Base-by-base conservation (phyloP, 2,113 vertebrate species). In the Triplophysa siluroides region DNA sequence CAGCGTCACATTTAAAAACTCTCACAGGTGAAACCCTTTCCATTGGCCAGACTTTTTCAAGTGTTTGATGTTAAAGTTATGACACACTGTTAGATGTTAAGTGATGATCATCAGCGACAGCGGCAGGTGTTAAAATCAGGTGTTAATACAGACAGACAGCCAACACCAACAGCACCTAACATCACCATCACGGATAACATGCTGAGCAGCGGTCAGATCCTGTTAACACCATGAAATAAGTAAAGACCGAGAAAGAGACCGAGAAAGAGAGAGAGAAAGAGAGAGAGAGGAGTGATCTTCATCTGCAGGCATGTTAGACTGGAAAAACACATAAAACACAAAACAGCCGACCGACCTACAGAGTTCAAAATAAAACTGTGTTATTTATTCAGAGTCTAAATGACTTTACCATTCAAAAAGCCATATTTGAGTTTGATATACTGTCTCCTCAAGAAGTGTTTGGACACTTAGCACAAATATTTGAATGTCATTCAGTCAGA, bases 261-360 rank as follows among this genome's bases (percentile, higher is more conserved):
- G 63, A 62, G 43, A 63, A 86, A 11, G 7, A 38, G 33, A 38
- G 29, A 33, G 29, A 33, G 29, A 33, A 4, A 33, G 29, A 33
- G 33, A 38, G 7, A 8, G 7, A 38, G 33, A 1, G 33, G 58
- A 81, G 86, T 58, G 9, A 63, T 83, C 87, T 65, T 83, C 69
- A 56, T 81, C 75, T 66, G 58, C 61, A 50, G 61, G 18, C 52
- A 56, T 56, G 47, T 74, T 69, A 41, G 82, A 85, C 86, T 86
- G 84, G 77, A 83, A 84, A 78, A 79, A 29, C 33, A 84, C 76
- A 83, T 6, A 33, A 33, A 69, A 68, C 85, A 88, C 84, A 85
- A 86, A 64, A 50, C 68, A 78, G 80, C 43, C 61, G 86, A 76
- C 71, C 75, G 66, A 91, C 87, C 89, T 92, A 80, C 33, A 38